Conservation (phyloP, 2,888 invertebrate genomes). For the Drosophila lutescens region DNA sequence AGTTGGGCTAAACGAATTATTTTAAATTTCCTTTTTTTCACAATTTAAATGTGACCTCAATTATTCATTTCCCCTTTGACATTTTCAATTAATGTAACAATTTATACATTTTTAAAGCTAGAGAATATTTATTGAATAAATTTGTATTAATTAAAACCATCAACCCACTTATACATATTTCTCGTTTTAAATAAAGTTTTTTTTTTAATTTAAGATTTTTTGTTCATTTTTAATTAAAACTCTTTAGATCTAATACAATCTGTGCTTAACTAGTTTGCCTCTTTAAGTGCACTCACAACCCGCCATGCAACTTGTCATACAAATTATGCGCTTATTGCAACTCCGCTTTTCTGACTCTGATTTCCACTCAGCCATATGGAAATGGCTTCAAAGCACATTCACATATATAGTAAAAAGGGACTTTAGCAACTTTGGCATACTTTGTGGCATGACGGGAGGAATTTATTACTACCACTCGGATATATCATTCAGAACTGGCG, state of each 20-base stretch:
- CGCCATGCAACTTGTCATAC: conserved; percentile 3
- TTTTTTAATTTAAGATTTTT: too few relatives aligned
- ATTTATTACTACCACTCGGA: conserved; percentile 65
- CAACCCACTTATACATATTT: too few relatives aligned
- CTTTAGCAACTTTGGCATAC: conserved; percentile 53
- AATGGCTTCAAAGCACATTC: background rate
- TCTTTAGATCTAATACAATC: background rate
- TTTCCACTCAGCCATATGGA: conserved; percentile 7
- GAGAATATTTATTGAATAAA: too few relatives aligned
- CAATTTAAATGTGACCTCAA: background rate
- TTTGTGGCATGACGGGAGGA: conserved; percentile 49
- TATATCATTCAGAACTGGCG: conserved; percentile 63
- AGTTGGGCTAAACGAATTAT: background rate
- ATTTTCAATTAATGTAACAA: background rate
- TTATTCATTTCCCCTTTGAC: background rate
- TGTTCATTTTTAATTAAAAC: background rate
- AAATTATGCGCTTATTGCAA: conserved; percentile 40
- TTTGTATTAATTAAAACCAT: too few relatives aligned
- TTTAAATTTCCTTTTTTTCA: background rate
- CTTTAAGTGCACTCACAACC: conserved; percentile 1
- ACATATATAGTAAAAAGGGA: conserved; percentile 5
- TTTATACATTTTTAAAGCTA: background rate
- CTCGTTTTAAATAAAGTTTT: too few relatives aligned
- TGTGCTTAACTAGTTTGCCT: background rate
- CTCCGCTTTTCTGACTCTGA: background rate